A percentile compares a stretch with the other conserved stretches of the same genome.
phyloP scores from a whole-genome alignment of 2,797 vertebrate species.

The Avahi laniger region DNA sequence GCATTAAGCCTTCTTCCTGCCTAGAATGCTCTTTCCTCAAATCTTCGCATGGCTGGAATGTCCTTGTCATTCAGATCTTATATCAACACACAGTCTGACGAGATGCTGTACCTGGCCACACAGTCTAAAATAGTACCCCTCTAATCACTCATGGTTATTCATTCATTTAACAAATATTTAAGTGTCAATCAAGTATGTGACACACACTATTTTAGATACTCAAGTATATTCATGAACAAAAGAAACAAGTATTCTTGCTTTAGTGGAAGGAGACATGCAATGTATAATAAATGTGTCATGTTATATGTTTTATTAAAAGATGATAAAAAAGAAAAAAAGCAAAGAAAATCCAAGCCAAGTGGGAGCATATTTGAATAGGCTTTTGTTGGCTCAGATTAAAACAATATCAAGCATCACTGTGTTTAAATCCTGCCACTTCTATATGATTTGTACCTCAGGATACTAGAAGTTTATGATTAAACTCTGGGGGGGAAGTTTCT shows the following conservation, averaged over 20 bases:
- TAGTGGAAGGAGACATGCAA: not conserved
- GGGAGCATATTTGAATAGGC: not conserved
- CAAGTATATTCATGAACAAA: not conserved
- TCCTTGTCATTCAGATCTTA: not conserved
- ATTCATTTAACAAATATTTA: conserved; percentile 16
- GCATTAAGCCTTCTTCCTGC: not conserved
- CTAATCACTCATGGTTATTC: not conserved
- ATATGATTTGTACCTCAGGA: not conserved
- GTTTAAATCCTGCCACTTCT: not conserved
- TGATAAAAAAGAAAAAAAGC: not conserved
- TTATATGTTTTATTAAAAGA: not conserved
- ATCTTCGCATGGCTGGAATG: not conserved
- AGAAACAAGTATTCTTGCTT: not conserved
- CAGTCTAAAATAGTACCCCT: not conserved
- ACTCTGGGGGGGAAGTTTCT: not conserved
- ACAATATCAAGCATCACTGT: not conserved
- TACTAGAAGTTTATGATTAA: conserved; percentile 19
- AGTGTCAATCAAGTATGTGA: not conserved
- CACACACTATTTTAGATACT: conserved; percentile 10
- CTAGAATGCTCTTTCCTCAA: not conserved
- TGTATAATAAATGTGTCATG: not conserved
- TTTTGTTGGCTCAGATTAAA: not conserved
- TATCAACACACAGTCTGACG: not conserved
- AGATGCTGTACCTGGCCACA: not conserved
- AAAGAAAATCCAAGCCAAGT: not conserved